Evolutionary conservation across 2,888 invertebrate species (phyloP).

Genomic region (Cynaeus angustus): DNA sequence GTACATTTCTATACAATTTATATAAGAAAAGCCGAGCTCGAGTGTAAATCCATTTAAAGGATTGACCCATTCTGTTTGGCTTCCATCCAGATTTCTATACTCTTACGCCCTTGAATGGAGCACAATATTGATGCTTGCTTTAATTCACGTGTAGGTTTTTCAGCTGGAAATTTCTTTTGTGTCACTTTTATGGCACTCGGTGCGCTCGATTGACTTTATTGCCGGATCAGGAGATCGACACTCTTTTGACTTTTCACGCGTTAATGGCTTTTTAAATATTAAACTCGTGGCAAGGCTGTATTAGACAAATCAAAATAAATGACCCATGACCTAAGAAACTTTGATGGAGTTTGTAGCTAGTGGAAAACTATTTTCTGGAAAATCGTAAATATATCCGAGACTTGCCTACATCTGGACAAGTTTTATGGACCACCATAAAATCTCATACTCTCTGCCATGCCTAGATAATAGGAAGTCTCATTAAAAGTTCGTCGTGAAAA

Average conservation of each 20-base stretch:
- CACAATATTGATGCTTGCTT: conserved; percentile 39
- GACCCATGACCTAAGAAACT: conserved; percentile 14
- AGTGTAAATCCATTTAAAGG: conserved; percentile 51
- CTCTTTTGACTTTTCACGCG: neutral
- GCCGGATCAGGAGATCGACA: neutral
- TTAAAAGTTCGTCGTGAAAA: conserved; percentile 1
- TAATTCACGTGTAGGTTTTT: conserved; percentile 37
- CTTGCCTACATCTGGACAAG: neutral
- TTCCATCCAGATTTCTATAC: conserved; percentile 47
- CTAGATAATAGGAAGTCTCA: neutral
- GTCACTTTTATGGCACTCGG: conserved; percentile 26
- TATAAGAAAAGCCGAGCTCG: conserved; percentile 32
- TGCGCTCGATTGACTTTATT: conserved; percentile 30
- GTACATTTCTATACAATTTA: conserved; percentile 42
- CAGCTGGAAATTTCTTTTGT: conserved; percentile 34
- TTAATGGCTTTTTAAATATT: neutral
- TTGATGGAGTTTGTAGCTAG: conserved; percentile 14
- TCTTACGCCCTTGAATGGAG: conserved; percentile 30
- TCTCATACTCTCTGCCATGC: neutral
- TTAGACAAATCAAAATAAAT: conserved; percentile 10
- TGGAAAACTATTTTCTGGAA: conserved; percentile 8
- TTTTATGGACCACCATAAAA: conserved; percentile 12
- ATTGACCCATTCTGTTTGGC: conserved; percentile 50
- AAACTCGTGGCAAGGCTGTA: neutral
- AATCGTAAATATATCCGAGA: conserved; percentile 13